Evolutionary conservation across 2,888 invertebrate species (phyloP).

Genomic region (Asteroscopus sphinx): DNA sequence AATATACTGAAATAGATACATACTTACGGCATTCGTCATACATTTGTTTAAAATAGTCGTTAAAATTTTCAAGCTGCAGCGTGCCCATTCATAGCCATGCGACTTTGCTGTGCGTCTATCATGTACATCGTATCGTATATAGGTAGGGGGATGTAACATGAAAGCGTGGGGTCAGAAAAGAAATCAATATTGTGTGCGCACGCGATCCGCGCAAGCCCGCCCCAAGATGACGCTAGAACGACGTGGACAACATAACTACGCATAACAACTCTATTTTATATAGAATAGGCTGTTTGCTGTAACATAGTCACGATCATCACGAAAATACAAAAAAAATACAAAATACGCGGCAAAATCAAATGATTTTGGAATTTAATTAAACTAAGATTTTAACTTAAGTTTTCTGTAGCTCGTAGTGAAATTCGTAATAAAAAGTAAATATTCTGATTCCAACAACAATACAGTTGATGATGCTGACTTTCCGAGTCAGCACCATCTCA

Average conservation of each 20-base stretch:
- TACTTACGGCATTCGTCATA: background rate
- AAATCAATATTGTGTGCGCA: constrained; percentile 84
- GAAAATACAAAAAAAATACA: background rate
- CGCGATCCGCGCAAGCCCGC: constrained; percentile 76
- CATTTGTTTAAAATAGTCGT: background rate
- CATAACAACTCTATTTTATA: constrained; percentile 2
- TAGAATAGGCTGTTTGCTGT: background rate
- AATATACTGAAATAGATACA: too few species aligned
- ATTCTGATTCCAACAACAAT: too few species aligned
- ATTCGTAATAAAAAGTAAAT: too few species aligned
- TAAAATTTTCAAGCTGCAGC: constrained; percentile 21
- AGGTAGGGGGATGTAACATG: constrained; percentile 62
- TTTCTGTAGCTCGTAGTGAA: too few species aligned
- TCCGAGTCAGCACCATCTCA: too few species aligned
- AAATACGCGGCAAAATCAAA: too few species aligned
- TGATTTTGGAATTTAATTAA: too few species aligned
- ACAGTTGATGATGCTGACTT: too few species aligned
- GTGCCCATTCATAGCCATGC: constrained; percentile 22
- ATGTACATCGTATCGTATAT: constrained; percentile 46
- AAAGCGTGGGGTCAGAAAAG: constrained; percentile 62
- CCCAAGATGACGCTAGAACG: constrained; percentile 26
- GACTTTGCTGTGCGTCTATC: constrained; percentile 26
- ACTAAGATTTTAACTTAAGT: too few species aligned
- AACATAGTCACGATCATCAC: background rate
- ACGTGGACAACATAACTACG: constrained; percentile 17